phyloP scores from a whole-genome alignment of 37 sponge, comb jelly and placozoan genomes.

The Halichondria panicea region DNA sequence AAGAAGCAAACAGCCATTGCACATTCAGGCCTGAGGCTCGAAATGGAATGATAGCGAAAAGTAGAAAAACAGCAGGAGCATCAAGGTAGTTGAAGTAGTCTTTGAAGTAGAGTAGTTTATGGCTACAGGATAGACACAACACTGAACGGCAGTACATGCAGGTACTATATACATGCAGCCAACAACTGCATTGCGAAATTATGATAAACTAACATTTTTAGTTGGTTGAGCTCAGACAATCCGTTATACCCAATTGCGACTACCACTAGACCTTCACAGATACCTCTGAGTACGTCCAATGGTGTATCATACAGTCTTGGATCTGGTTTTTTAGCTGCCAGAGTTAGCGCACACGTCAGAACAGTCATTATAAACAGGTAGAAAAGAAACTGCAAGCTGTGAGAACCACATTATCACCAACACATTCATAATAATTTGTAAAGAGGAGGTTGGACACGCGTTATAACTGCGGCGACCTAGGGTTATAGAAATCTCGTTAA shows the following conservation, averaged over 20 bases:
- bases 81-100: conserved; percentile 31
- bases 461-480: no score
- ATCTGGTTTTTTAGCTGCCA: conserved; percentile 1
- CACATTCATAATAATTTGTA: no score
- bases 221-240: not conserved
- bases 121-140: not conserved
- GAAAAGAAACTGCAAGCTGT: not conserved
- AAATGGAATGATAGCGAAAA: conserved; percentile 22
- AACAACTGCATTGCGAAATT: no score
- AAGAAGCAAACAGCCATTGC: conserved; percentile 24
- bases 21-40: conserved; percentile 6
- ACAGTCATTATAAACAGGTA: not conserved
- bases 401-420: not conserved
- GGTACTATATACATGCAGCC: not conserved
- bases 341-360: not conserved
- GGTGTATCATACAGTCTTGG: conserved; percentile 4
- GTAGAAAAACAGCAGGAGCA: not conserved
- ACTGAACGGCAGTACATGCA: no score
- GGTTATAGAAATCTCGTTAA: no score
- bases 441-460: no score
- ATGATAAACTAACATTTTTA: not conserved
- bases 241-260: not conserved
- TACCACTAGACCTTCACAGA: conserved; percentile 5
- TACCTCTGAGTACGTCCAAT: conserved; percentile 5
- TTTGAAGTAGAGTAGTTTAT: not conserved